Base-by-base conservation (phyloP, 2,888 invertebrate species). In the Byasa hedistus region DNA sequence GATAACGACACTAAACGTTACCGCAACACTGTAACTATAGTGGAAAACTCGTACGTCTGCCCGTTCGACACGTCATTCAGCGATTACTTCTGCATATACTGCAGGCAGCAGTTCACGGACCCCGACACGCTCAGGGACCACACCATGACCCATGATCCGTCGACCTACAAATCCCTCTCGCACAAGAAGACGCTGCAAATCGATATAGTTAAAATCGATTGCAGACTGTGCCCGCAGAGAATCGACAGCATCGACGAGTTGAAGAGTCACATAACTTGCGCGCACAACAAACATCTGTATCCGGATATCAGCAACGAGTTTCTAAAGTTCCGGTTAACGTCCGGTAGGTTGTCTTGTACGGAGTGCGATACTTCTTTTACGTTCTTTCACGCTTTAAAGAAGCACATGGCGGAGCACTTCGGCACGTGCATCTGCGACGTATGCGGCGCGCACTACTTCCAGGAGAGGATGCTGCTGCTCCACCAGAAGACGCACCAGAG, bases 361-460 rank as follows among this genome's bases (percentile, higher is more conserved):
- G 80, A 76, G 71, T 86, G 79, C 54, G 65, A 69, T 1, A 60
- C 32, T 72, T 82, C 64, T 54, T 85, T 73, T 75, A 79, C 70
- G 32, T 88, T 78, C 69, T 87, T 87, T 69, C 87, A 89, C 65
- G 86, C 87, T 0, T 59, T 90, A 12, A 86, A 87, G 59, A 87
- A 89, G 55, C 87, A 87, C 62, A 89, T 88, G 89, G 85, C 86
- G 0, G 84, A 86, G 8, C 89, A 89, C 70, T 90, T 90, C 32
- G 88, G 89, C 0, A 85, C 86, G 0, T 87, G 84, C 12, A 85
- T 89, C 0, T 92, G 92, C 12, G 87, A 90, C 56, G 72, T 86
- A 0, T 91, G 90, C 68, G 87, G 91, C 0, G 92, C 91, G 0
- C 86, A 89, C 57, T 93, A 92, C 61, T 85, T 92, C 15, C 90